A percentile compares a stretch with the other conserved stretches of the same genome.
Evolutionary conservation across 2,797 vertebrate species (phyloP).

Genomic region (Coregonus sp.): DNA sequence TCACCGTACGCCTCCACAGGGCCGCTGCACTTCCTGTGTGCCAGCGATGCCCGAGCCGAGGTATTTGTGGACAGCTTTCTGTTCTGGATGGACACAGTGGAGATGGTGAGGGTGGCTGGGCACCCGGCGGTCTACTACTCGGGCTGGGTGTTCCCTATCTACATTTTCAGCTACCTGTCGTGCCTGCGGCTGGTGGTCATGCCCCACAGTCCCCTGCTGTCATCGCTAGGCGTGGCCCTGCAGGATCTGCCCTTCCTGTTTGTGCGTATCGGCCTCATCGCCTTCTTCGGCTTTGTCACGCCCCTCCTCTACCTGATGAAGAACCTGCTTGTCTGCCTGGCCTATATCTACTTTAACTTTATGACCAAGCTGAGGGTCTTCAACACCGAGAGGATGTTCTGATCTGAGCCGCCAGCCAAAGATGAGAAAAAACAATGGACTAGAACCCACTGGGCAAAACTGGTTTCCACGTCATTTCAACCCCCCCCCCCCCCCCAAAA

Average conservation of each 20-base stretch:
- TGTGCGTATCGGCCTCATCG: constrained; percentile 77
- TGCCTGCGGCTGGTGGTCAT: constrained; percentile 77
- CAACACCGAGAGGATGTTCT: constrained; percentile 77
- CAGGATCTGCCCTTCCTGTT: constrained; percentile 86
- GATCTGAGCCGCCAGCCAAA: constrained; percentile 49
- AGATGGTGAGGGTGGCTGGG: constrained; percentile 81
- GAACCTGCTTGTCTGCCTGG: constrained; percentile 82
- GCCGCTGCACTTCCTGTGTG: constrained; percentile 70
- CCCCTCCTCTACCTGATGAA: constrained; percentile 83
- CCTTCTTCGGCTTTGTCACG: constrained; percentile 80
- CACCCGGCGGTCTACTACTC: constrained; percentile 76
- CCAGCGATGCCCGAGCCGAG: constrained; percentile 73
- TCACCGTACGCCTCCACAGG: constrained; percentile 62
- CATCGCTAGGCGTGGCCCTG: constrained; percentile 72
- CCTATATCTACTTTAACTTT: constrained; percentile 85
- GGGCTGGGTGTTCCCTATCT: constrained; percentile 83
- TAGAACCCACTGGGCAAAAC: constrained; percentile 18
- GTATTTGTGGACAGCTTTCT: constrained; percentile 80
- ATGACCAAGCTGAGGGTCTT: constrained; percentile 80
- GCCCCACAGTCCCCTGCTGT: constrained; percentile 77
- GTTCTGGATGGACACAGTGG: constrained; percentile 83
- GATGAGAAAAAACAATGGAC: constrained; percentile 42
- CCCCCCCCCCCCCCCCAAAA: no score
- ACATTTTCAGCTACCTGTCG: constrained; percentile 84
- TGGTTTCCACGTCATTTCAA: constrained; percentile 1